phyloP scores from a whole-genome alignment of 1,140 invertebrate species.

The Hyposmocoma kahamanoa region DNA sequence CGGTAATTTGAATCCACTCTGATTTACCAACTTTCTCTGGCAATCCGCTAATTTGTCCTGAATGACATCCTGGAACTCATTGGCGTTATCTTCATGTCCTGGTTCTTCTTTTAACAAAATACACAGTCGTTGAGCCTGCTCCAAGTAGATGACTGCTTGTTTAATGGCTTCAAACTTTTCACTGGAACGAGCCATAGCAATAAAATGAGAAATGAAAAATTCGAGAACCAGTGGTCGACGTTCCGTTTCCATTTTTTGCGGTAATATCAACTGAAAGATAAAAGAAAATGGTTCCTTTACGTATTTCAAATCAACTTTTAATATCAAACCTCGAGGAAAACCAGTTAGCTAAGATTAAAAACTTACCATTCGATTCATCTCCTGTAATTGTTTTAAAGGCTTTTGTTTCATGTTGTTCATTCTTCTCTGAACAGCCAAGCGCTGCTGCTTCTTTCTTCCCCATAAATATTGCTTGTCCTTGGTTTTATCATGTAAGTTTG shows the following conservation, averaged over 20 bases:
- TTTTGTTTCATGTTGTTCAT: slow-evolving; percentile 49
- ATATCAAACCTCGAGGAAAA: too few relatives aligned
- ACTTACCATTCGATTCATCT: slow-evolving; percentile 54
- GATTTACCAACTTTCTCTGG: slow-evolving; percentile 53
- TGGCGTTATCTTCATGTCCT: slow-evolving; percentile 62
- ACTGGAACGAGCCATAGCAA: slow-evolving; percentile 78
- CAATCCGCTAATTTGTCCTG: slow-evolving; percentile 57
- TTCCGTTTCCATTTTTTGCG: slow-evolving; percentile 65
- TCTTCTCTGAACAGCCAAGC: too few relatives aligned
- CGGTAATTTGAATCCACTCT: slow-evolving; percentile 48
- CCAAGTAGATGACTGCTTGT: slow-evolving; percentile 78
- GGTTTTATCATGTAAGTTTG: slow-evolving; percentile 63
- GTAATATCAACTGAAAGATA: slow-evolving; percentile 58
- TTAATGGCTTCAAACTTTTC: slow-evolving; percentile 74
- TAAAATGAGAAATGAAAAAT: slow-evolving; percentile 81
- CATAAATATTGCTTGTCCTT: slow-evolving; percentile 69
- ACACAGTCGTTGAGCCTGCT: slow-evolving; percentile 80
- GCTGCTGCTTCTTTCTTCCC: slow-evolving; percentile 58
- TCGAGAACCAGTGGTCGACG: slow-evolving; percentile 76
- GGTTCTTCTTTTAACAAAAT: slow-evolving; percentile 76
- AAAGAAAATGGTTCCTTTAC: too few relatives aligned
- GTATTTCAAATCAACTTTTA: background rate
- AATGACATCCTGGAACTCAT: slow-evolving; percentile 70
- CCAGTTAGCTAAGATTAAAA: too few relatives aligned
- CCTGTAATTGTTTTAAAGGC: slow-evolving; percentile 27